phyloP scores from a whole-genome alignment of 1,140 invertebrate genomes.

The Brachionus manjavacas region DNA sequence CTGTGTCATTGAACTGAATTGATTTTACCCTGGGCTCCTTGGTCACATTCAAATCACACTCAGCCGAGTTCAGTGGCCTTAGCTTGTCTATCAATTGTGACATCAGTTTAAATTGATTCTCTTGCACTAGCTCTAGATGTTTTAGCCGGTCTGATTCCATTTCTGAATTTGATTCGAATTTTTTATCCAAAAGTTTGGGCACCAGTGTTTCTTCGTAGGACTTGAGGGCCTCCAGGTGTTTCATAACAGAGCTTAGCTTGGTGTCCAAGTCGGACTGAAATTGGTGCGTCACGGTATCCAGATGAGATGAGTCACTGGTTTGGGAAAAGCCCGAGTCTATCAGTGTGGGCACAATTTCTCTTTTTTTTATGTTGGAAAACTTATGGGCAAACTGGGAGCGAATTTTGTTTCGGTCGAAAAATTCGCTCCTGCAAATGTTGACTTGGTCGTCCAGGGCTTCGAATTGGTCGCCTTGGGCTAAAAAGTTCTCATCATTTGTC shows the following conservation, averaged over 20 bases:
- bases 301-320: background rate
- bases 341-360: background rate
- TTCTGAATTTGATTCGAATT: background rate
- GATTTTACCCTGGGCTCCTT: background rate
- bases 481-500: background rate
- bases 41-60: background rate
- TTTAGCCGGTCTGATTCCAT: background rate
- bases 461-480: background rate
- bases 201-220: background rate
- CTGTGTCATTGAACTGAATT: constrained; percentile 2
- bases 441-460: background rate
- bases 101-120: constrained; percentile 31
- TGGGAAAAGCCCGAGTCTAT: background rate
- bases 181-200: background rate
- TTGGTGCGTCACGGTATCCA: background rate
- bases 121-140: background rate
- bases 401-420: background rate
- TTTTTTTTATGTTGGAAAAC: background rate
- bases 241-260: background rate
- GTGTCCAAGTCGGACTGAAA: background rate
- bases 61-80: background rate
- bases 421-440: background rate
- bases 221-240: background rate
- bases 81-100: constrained; percentile 24
- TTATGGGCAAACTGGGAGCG: background rate